phyloP scores from a whole-genome alignment of 2,888 invertebrate species.

The Mantis religiosa region DNA sequence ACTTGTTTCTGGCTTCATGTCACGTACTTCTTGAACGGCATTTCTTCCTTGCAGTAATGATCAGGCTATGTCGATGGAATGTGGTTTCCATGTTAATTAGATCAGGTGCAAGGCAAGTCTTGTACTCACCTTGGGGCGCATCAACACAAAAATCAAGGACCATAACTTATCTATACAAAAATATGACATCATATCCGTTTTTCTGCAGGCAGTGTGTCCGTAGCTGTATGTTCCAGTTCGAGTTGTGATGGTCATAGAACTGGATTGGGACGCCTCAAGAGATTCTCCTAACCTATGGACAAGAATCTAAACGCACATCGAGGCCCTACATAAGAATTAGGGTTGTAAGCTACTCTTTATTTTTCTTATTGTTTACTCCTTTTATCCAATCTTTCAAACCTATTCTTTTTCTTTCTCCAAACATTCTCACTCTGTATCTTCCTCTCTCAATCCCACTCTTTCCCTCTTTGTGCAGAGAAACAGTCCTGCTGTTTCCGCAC shows the following conservation, averaged over 20 bases:
- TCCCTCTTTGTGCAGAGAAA: too few species aligned
- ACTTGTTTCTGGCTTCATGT: background rate
- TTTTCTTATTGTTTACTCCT: too few species aligned
- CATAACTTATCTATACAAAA: background rate
- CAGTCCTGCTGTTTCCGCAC: too few species aligned
- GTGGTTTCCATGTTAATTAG: background rate
- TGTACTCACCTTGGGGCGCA: background rate
- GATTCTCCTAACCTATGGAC: background rate
- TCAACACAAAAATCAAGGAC: background rate
- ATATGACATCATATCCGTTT: background rate
- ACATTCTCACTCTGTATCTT: too few species aligned
- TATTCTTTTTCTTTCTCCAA: too few species aligned
- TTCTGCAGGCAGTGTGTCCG: background rate
- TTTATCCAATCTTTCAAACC: too few species aligned
- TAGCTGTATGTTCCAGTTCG: background rate
- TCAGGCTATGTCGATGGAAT: background rate
- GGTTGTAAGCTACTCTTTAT: too few species aligned
- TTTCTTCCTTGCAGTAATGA: background rate
- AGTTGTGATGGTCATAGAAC: background rate
- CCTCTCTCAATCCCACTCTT: too few species aligned
- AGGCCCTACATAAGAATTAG: too few species aligned
- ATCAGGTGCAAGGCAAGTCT: background rate
- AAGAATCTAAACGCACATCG: too few species aligned
- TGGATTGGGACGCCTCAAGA: background rate
- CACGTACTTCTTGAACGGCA: background rate